These are phyloP conservation scores for Paramormyrops hopkinsi DNA, from an alignment of 2,797 vertebrate genomes.

Conservation along the genomic window DNA sequence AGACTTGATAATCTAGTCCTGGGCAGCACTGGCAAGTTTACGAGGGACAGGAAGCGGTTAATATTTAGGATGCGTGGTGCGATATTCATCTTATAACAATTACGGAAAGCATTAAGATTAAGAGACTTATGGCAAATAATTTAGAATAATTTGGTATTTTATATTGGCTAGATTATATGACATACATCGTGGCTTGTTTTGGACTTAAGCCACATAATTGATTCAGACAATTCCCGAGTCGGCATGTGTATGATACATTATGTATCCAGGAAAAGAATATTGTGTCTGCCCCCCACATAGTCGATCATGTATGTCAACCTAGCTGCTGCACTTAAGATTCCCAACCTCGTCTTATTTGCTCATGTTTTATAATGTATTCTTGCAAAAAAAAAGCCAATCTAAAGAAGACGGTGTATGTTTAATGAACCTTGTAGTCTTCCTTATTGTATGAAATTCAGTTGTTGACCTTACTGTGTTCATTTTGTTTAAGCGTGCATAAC, in stretches of 20 bases:
- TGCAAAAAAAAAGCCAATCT: background rate
- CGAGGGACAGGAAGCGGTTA: background rate
- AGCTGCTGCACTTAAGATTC: background rate
- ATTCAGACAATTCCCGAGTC: background rate
- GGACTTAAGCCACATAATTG: background rate
- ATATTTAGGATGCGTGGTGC: background rate
- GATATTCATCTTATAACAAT: background rate
- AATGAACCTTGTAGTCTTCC: background rate
- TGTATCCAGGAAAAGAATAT: background rate
- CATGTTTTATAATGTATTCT: background rate
- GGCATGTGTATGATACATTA: background rate
- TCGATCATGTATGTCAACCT: background rate
- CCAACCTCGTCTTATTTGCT: background rate
- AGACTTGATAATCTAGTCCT: background rate
- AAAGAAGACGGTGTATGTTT: background rate
- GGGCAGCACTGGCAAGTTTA: background rate
- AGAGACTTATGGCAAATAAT: background rate
- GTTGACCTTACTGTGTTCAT: constrained; percentile 32
- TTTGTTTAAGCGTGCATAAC: constrained; percentile 48
- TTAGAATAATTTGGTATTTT: background rate
- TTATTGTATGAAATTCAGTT: constrained; percentile 18
- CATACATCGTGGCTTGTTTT: background rate
- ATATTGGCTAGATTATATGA: background rate
- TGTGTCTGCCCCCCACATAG: background rate
- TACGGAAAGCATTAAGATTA: background rate